Percentiles rank a stretch among this genome's conserved stretches.
These are phyloP conservation scores for Bhutanitis thaidina DNA, from an alignment of 2,888 invertebrate genomes.

Conservation along the genomic window DNA sequence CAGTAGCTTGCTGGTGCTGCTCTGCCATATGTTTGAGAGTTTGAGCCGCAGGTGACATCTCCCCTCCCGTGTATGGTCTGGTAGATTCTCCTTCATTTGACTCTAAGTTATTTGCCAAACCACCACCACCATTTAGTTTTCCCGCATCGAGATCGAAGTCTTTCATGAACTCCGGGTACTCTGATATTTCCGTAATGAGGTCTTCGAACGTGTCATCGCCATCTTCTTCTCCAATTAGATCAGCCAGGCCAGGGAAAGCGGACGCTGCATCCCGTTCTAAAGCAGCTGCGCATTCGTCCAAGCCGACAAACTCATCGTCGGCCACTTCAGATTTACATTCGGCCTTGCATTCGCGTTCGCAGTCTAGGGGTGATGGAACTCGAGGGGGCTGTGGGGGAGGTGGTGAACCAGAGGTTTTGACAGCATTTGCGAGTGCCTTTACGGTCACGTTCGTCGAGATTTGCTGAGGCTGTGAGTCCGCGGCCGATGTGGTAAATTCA, in stretches of 20 bases:
- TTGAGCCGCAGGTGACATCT: slow-evolving; percentile 95
- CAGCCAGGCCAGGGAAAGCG: slow-evolving; percentile 88
- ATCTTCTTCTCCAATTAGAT: slow-evolving; percentile 91
- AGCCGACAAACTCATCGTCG: slow-evolving; percentile 91
- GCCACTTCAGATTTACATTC: slow-evolving; percentile 91
- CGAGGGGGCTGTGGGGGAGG: slow-evolving; percentile 73
- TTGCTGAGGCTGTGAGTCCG: slow-evolving; percentile 92
- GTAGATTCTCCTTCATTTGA: slow-evolving; percentile 70
- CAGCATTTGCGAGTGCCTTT: slow-evolving; percentile 81
- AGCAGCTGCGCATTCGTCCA: slow-evolving; percentile 91
- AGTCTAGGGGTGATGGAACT: slow-evolving; percentile 90
- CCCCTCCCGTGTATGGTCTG: slow-evolving; percentile 79
- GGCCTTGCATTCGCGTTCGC: slow-evolving; percentile 87
- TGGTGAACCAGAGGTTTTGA: slow-evolving; percentile 65
- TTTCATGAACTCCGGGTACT: slow-evolving; percentile 90
- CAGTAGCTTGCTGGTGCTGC: slow-evolving; percentile 91
- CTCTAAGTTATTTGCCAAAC: slow-evolving; percentile 51
- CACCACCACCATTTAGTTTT: slow-evolving; percentile 51
- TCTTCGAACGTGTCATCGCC: slow-evolving; percentile 91
- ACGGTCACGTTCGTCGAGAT: slow-evolving; percentile 96
- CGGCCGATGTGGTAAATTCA: slow-evolving; percentile 93
- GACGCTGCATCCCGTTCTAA: slow-evolving; percentile 90
- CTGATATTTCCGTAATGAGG: slow-evolving; percentile 92
- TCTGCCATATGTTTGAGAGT: slow-evolving; percentile 98
- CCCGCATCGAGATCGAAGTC: slow-evolving; percentile 85